Conservation (phyloP, 2,113 vertebrate species). For the Erythrolamprus reginae region DNA sequence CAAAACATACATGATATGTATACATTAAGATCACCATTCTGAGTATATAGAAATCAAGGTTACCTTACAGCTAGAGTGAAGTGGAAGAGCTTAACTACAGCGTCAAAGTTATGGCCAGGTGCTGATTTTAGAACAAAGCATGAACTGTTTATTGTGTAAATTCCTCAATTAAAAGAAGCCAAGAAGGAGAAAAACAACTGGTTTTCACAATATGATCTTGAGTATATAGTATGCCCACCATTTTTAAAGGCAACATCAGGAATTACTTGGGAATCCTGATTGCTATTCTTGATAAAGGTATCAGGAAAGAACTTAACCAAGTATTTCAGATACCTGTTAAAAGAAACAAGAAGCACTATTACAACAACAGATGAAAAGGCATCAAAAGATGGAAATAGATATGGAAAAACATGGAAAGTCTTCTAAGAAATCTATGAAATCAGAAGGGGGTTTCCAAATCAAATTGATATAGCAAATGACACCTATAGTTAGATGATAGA, state of each 20-base stretch:
- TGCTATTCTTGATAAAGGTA: background rate
- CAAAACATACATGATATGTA: background rate
- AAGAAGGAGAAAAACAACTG: background rate
- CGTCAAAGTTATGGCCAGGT: background rate
- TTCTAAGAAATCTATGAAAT: background rate
- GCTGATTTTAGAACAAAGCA: background rate
- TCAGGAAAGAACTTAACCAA: background rate
- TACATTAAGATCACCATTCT: background rate
- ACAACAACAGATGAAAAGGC: background rate
- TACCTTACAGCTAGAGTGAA: background rate
- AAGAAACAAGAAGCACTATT: background rate
- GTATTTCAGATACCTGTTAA: background rate
- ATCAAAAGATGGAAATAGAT: background rate
- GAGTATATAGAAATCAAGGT: background rate
- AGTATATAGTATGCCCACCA: background rate
- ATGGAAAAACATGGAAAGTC: background rate
- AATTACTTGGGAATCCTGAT: background rate
- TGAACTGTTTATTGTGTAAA: background rate
- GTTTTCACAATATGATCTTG: background rate
- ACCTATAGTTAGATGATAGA: background rate
- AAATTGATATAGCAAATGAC: background rate
- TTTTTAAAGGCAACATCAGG: background rate
- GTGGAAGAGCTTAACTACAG: background rate
- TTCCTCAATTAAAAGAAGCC: background rate
- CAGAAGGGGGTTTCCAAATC: background rate